Base-by-base conservation (phyloP, 64 coral and sea anemone genomes). In the Orbicella faveolata region DNA sequence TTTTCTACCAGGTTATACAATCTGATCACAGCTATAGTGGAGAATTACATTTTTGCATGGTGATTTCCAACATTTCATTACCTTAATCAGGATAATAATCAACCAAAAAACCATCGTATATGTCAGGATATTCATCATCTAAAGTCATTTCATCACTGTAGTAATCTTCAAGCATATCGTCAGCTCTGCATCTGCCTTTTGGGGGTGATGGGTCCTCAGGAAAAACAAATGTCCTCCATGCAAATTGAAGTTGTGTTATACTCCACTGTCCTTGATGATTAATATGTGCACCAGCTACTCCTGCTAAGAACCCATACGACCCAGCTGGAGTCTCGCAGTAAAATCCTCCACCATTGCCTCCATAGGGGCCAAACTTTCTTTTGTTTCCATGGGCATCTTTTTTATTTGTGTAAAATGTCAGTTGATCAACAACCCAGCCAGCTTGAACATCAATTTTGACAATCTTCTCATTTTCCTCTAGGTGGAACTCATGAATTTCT, bases 361-460 rank as follows among this genome's bases (percentile, higher is more conserved):
- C 96, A 87, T 91, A 91, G 0, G 92, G 89, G 10, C 96, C 96
- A 59, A 91, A 88, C 16, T 52, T 74, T 83, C 88, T 90, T 36
- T 13, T 10, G 34, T 86, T 76, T 10, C 93, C 93, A 64, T 87
- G 18, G 8, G 48, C 82, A 64, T 70, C 63, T 61, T 65, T 79
- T 79, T 98, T 94, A 86, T 89, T 94, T 5, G 96, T 94, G 53
- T 76, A 94, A 72, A 98, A 98, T 75, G 63, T 87, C 0, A 98
- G 81, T 2, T 87, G 51, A 48, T 98, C 92, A 84, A 98, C 79
- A 84, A 98, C 94, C 89, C 86, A 94, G n/a, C 92, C 96, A 92
- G 67, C 83, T 20, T 89, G 74, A 13, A 87, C 59, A 36, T 94
- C 96, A 70, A 89, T 48, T 92, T 84, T 84, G 11, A 89, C 54